Conservation (phyloP, 2,888 invertebrate genomes). For the Andrena haemorrhoa region DNA sequence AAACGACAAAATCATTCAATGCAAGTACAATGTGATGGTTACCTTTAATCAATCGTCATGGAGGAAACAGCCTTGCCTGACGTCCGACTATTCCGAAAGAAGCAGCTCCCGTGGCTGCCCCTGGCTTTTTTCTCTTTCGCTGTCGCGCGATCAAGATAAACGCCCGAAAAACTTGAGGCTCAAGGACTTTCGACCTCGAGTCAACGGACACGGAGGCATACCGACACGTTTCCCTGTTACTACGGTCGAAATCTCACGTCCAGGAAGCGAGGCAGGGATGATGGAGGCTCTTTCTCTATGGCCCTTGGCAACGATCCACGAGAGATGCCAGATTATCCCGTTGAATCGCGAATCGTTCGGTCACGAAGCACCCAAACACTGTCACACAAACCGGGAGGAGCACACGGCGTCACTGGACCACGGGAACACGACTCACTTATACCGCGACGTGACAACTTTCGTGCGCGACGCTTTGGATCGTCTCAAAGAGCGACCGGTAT, state of each 20-base stretch:
- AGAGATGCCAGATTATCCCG: slow-evolving; percentile 5
- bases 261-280: background rate
- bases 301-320: slow-evolving; percentile 14
- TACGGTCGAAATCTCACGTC: slow-evolving; percentile 44
- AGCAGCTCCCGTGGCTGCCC: background rate
- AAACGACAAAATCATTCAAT: background rate
- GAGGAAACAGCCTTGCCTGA: slow-evolving; percentile 1
- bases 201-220: slow-evolving; percentile 48
- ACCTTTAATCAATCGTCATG: slow-evolving; percentile 37
- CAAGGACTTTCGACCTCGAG: slow-evolving; percentile 60
- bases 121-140: slow-evolving; percentile 13
- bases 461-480: background rate
- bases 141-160: slow-evolving; percentile 70
- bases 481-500: background rate
- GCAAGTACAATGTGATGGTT: slow-evolving; percentile 24
- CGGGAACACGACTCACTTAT: slow-evolving; percentile 1
- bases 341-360: slow-evolving; percentile 3
- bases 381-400: slow-evolving; percentile 30
- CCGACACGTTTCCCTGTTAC: slow-evolving; percentile 55
- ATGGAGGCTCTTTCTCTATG: background rate
- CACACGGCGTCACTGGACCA: slow-evolving; percentile 25
- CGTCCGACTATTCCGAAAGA: slow-evolving; percentile 39
- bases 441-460: background rate
- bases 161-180: slow-evolving; percentile 56
- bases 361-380: slow-evolving; percentile 42